phyloP scores from a whole-genome alignment of 1,140 invertebrate genomes.

The Zaprionus taronus region DNA sequence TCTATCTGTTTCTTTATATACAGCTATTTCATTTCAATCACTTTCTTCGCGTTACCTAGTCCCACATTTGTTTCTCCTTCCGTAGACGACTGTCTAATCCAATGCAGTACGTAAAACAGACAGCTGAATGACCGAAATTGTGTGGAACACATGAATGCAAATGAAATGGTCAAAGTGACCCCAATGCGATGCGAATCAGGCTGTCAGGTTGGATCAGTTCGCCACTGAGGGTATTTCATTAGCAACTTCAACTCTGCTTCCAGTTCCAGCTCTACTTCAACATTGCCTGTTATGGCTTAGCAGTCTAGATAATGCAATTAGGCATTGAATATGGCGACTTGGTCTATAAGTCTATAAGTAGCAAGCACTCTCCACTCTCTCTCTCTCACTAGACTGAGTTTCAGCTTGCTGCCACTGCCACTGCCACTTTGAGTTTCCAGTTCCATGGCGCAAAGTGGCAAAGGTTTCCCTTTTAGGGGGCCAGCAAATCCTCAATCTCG shows the following conservation, averaged over 20 bases:
- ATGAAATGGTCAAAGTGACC: too few relatives aligned
- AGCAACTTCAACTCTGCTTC: background rate
- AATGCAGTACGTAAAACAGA: background rate
- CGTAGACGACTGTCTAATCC: background rate
- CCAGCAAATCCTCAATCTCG: background rate
- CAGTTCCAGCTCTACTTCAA: background rate
- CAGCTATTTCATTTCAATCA: background rate
- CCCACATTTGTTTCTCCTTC: too few relatives aligned
- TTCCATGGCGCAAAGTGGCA: slow-evolving; percentile 35
- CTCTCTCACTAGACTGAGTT: slow-evolving; percentile 20
- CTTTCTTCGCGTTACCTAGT: background rate
- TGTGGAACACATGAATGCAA: too few relatives aligned
- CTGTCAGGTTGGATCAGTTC: background rate
- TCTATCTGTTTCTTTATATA: too few relatives aligned
- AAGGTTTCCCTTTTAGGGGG: slow-evolving; percentile 11
- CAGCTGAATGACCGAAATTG: background rate
- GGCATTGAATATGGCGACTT: background rate
- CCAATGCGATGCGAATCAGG: background rate
- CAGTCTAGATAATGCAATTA: slow-evolving; percentile 1
- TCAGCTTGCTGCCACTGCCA: slow-evolving; percentile 17
- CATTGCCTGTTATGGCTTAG: background rate
- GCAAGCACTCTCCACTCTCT: too few relatives aligned
- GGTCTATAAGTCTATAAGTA: background rate
- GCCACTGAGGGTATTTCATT: background rate
- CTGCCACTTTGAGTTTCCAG: slow-evolving; percentile 41